Percentiles rank a stretch among this genome's conserved stretches.
These are phyloP conservation scores for Tribolium madens DNA, from an alignment of 1,140 invertebrate species.

Conservation along the genomic window DNA sequence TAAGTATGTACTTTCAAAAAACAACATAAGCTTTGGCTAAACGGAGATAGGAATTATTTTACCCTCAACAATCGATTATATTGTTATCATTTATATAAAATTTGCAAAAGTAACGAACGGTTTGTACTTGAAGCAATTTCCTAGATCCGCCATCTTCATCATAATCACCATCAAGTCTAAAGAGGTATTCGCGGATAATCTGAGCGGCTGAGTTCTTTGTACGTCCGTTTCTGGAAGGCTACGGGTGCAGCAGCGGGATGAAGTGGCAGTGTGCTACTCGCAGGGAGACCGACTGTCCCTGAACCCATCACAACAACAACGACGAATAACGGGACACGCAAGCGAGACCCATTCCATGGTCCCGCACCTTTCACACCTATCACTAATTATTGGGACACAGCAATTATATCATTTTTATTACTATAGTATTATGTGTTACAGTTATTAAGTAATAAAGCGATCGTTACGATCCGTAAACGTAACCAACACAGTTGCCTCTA, in stretches of 20 bases:
- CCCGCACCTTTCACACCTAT: conserved; percentile 59
- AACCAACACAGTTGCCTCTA: conserved; percentile 47
- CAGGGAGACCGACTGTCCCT: conserved; percentile 60
- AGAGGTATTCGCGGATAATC: conserved; percentile 61
- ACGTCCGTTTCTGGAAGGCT: conserved; percentile 63
- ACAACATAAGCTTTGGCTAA: conserved; percentile 58
- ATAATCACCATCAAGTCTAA: conserved; percentile 37
- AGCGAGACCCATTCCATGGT: conserved; percentile 31
- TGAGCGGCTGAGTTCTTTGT: conserved; percentile 62
- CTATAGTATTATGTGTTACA: conserved; percentile 53
- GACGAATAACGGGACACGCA: conserved; percentile 55
- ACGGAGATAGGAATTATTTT: conserved; percentile 63
- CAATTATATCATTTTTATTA: conserved; percentile 58
- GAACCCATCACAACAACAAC: conserved; percentile 55
- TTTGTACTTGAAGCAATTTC: conserved; percentile 66
- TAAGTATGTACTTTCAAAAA: conserved; percentile 46
- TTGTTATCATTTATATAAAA: conserved; percentile 63
- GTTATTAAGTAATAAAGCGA: conserved; percentile 51
- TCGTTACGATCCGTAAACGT: conserved; percentile 36
- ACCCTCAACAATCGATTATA: conserved; percentile 64
- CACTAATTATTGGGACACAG: conserved; percentile 66
- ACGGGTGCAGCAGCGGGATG: conserved; percentile 56
- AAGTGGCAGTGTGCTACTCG: conserved; percentile 51
- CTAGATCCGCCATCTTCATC: conserved; percentile 61
- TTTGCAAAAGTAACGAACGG: conserved; percentile 66